phyloP scores from a whole-genome alignment of 2,888 invertebrate genomes.

The Ophion obscuratus region DNA sequence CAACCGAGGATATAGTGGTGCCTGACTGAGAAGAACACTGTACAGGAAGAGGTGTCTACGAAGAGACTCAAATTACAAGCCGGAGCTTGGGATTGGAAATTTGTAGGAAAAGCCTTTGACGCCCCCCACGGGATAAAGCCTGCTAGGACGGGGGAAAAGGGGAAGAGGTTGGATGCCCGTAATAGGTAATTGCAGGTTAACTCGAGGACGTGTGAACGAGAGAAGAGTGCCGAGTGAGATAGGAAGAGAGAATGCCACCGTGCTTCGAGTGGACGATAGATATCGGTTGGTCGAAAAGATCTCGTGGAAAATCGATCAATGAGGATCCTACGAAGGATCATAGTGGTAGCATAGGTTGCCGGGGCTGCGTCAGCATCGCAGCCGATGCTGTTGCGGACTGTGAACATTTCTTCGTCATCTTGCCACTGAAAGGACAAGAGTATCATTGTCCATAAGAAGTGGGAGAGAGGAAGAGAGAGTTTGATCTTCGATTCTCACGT shows the following conservation, averaged over 20 bases:
- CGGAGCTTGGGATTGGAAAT: slow-evolving; percentile 49
- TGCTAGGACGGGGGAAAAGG: slow-evolving; percentile 11
- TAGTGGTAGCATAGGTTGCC: slow-evolving; percentile 18
- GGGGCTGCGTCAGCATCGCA: slow-evolving; percentile 47
- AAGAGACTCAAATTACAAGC: slow-evolving; percentile 36
- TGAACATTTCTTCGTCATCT: slow-evolving; percentile 35
- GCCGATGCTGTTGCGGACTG: slow-evolving; percentile 11
- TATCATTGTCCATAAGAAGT: slow-evolving; percentile 50
- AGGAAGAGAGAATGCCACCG: slow-evolving; percentile 53
- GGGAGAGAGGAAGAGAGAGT: background rate
- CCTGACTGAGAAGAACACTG: slow-evolving; percentile 3
- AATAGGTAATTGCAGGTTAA: slow-evolving; percentile 30
- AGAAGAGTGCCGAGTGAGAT: slow-evolving; percentile 10
- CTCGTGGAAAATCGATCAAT: slow-evolving; percentile 47
- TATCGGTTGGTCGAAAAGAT: slow-evolving; percentile 57
- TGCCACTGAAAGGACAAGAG: slow-evolving; percentile 37
- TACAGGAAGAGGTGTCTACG: slow-evolving; percentile 2
- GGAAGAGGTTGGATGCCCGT: background rate
- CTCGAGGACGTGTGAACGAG: slow-evolving; percentile 25
- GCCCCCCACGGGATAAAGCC: slow-evolving; percentile 13
- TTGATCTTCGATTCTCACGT: slow-evolving; percentile 18
- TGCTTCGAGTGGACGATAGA: slow-evolving; percentile 50
- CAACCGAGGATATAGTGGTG: background rate
- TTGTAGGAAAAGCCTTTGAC: slow-evolving; percentile 24
- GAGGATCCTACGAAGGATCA: slow-evolving; percentile 58